These are phyloP conservation scores for Sycophila sp. DNA, from an alignment of 1,140 invertebrate species.

Conservation along the genomic window DNA sequence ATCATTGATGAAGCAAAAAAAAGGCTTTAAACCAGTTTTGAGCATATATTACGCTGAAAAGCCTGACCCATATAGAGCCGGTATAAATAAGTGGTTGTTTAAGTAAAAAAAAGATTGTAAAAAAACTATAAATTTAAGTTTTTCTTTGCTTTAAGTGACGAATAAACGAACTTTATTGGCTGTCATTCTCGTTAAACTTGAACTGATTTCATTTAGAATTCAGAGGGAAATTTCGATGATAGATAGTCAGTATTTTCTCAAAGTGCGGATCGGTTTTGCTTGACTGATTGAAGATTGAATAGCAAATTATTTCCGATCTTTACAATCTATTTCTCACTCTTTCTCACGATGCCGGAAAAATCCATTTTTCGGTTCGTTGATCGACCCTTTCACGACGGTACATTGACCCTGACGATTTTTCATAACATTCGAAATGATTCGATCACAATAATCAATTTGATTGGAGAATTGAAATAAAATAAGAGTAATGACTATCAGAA, in stretches of 20 bases:
- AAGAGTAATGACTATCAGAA: too few species aligned
- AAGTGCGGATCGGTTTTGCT: not conserved
- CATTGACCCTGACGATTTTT: not conserved
- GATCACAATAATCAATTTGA: too few species aligned
- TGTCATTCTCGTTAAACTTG: not conserved
- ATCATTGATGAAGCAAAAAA: too few species aligned
- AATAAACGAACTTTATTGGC: not conserved
- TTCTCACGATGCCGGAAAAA: not conserved
- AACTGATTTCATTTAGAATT: not conserved
- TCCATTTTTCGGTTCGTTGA: not conserved
- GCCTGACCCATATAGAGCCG: too few species aligned
- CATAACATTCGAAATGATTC: not conserved
- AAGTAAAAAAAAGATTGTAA: not conserved
- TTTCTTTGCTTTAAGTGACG: not conserved
- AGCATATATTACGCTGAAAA: too few species aligned
- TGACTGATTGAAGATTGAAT: not conserved
- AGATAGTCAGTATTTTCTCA: not conserved
- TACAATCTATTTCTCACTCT: not conserved
- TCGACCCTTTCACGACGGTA: not conserved
- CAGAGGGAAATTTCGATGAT: not conserved
- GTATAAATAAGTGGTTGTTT: too few species aligned
- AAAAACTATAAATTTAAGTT: not conserved
- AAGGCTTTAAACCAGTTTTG: too few species aligned
- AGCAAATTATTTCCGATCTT: slow-evolving; percentile 9
- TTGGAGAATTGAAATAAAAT: too few species aligned